A percentile compares a stretch with the other conserved stretches of the same genome.
Conservation (phyloP, 1,140 invertebrate genomes). For the Colletes gigas region DNA sequence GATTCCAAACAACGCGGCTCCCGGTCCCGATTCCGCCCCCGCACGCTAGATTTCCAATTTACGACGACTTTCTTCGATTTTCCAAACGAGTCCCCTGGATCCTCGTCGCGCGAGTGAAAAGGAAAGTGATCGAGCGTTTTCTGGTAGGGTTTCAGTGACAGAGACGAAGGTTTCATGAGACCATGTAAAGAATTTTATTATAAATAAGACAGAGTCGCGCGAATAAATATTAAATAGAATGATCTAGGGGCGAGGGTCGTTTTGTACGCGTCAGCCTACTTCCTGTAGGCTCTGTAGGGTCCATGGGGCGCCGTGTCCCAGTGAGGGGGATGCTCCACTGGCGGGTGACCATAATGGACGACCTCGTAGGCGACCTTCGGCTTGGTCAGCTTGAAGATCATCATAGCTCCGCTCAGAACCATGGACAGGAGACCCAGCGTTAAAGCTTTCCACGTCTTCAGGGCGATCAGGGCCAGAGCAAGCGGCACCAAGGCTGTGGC, state of each 20-base stretch:
- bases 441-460: slow-evolving; percentile 93
- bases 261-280: slow-evolving; percentile 55
- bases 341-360: slow-evolving; percentile 90
- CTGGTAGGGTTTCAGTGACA: neutral
- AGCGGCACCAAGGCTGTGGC: slow-evolving; percentile 90
- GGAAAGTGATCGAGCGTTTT: slow-evolving; percentile 17
- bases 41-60: neutral
- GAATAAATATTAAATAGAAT: slow-evolving; percentile 73
- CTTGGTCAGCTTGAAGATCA: slow-evolving; percentile 92
- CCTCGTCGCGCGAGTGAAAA: slow-evolving; percentile 17
- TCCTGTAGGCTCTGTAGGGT: slow-evolving; percentile 82
- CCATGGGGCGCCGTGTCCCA: slow-evolving; percentile 85
- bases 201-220: slow-evolving; percentile 56
- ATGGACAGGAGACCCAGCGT: slow-evolving; percentile 91
- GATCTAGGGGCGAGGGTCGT: slow-evolving; percentile 29
- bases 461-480: slow-evolving; percentile 89
- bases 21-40: neutral
- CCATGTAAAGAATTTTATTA: slow-evolving; percentile 63
- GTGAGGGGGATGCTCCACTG: slow-evolving; percentile 85
- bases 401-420: slow-evolving; percentile 89
- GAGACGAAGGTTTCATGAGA: slow-evolving; percentile 34
- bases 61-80: too few species aligned
- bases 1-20: neutral
- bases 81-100: neutral
- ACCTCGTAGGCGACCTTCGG: slow-evolving; percentile 91